Evolutionary conservation across 2,888 invertebrate genomes (phyloP).

Genomic region (Hylaea fasciaria): DNA sequence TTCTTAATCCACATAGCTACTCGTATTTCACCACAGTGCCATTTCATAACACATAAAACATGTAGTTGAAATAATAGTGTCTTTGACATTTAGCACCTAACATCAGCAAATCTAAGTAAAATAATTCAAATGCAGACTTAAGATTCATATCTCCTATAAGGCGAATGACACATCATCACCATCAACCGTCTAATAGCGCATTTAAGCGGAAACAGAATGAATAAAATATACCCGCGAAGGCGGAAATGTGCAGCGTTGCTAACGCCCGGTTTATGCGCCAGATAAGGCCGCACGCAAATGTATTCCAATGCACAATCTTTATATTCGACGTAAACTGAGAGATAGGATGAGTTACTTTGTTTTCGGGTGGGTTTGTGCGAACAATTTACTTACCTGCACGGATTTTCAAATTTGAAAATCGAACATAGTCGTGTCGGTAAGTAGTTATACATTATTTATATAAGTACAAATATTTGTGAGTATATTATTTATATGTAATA

Average conservation of each 20-base stretch:
- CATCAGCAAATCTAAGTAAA: neutral
- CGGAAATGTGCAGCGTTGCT: conserved; percentile 73
- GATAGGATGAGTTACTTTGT: conserved; percentile 25
- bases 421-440: no score
- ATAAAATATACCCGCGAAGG: conserved; percentile 65
- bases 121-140: conserved; percentile 12
- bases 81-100: no score
- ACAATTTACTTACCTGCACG: neutral
- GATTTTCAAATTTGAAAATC: no score
- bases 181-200: conserved; percentile 32
- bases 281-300: conserved; percentile 72
- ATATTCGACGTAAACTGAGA: conserved; percentile 40
- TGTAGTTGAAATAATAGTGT: no score
- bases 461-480: no score
- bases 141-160: conserved; percentile 34
- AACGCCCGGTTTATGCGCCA: conserved; percentile 75
- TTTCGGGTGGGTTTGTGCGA: neutral
- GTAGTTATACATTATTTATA: no score
- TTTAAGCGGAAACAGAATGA: conserved; percentile 61
- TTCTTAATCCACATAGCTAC: no score
- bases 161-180: conserved; percentile 35
- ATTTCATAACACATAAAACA: no score
- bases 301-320: conserved; percentile 67
- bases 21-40: no score
- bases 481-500: no score